Conservation (phyloP, 2,888 invertebrate genomes). For the Synanthedon vespiformis region DNA sequence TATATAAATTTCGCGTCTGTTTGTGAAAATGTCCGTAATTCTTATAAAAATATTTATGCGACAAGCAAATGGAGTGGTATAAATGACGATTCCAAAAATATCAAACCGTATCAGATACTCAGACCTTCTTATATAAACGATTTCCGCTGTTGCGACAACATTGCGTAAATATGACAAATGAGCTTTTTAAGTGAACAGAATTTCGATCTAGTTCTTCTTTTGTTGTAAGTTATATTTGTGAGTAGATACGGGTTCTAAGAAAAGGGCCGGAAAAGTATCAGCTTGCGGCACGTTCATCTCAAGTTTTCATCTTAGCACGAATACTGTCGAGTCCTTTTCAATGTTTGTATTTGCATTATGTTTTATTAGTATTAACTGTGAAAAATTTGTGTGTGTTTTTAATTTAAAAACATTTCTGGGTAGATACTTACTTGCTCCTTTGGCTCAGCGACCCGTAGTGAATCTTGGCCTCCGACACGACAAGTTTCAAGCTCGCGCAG, state of each 20-base stretch:
- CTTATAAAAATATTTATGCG: background rate
- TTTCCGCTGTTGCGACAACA: conserved; percentile 1
- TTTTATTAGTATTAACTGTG: too few relatives aligned
- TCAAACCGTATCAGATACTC: background rate
- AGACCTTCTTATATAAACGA: background rate
- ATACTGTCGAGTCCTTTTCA: background rate
- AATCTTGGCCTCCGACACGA: too few relatives aligned
- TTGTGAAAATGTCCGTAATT: background rate
- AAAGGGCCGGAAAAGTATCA: background rate
- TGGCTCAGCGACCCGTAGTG: too few relatives aligned
- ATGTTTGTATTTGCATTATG: too few relatives aligned
- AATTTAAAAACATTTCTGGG: too few relatives aligned
- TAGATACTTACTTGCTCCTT: too few relatives aligned
- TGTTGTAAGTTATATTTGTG: conserved; percentile 1
- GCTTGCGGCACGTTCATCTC: background rate
- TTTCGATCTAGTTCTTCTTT: background rate
- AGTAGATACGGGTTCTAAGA: conserved; percentile 1
- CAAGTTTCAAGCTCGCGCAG: too few relatives aligned
- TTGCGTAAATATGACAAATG: background rate
- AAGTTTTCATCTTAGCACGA: conserved; percentile 1
- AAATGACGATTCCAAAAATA: background rate
- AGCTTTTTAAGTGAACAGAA: background rate
- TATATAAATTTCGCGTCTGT: too few relatives aligned
- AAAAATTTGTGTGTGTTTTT: too few relatives aligned
- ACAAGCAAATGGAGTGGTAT: background rate